Base-by-base conservation (phyloP, 1,140 invertebrate genomes). In the Scaptomyza graminum region DNA sequence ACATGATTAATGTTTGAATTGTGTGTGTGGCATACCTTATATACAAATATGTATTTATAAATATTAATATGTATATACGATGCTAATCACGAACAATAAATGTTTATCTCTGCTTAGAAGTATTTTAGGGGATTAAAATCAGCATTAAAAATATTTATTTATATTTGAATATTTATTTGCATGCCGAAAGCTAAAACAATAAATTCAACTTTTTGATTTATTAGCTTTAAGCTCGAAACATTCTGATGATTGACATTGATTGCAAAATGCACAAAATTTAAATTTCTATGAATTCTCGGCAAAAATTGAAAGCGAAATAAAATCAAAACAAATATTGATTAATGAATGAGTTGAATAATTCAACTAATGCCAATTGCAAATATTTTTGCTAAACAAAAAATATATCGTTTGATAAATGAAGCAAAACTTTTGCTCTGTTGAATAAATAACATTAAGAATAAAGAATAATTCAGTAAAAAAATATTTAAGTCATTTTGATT, bases 11-110 rank as follows among this genome's bases (percentile, higher is more conserved):
- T 76, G 71, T 39, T 62, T 18, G 60, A 44, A 63, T 64, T 76
- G 65, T 76, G 74, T 74, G 74, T 64, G 70, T 76, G 74, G 74
- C 74, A 76, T 74, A 63, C 13, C 56, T 56, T 51, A 73, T 52
- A 52, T 46, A 18, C 12, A 18, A 18, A 18, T 22, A 22, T 22
- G 4, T 22, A 22, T 2, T 3, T 2, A 2, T 18, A 56, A 55
- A 5, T 31, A 31, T 34, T n/a, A n/a, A 7, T 51, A 67, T 52
- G 39, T 46, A 18, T 41, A 25, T 13, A 37, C 49, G 52, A 65
- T 39, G 39, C 63, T 62, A 72, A 73, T 72, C 37, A 61, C 56
- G 64, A 62, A 46, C 63, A 67, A 69, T 66, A 31, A 52, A 39
- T 34, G 51, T 16, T 18, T 37, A 12, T 41, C 22, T 12, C 18